phyloP scores from a whole-genome alignment of 64 coral and sea anemone genomes.

The Platygyra sinensis region DNA sequence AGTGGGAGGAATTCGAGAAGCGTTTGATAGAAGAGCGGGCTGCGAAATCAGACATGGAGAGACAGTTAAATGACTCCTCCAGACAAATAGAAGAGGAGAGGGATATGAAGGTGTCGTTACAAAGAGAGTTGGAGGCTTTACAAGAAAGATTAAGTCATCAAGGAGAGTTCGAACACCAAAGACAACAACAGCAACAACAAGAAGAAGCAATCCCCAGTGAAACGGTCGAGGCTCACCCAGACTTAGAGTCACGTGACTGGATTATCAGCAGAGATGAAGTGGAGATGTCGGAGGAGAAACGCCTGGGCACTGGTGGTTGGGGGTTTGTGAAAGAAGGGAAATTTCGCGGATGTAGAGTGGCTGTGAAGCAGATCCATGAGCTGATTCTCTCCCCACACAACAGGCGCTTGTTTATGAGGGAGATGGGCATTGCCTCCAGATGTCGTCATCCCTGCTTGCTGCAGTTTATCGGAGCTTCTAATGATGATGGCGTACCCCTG shows the following conservation, averaged over 20 bases:
- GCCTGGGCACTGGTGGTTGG: conserved; percentile 79
- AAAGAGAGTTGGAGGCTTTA: conserved; percentile 49
- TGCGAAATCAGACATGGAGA: conserved; percentile 62
- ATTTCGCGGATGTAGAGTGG: conserved; percentile 86
- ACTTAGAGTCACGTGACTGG: conserved; percentile 63
- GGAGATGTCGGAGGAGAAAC: conserved; percentile 28
- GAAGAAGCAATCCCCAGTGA: neutral
- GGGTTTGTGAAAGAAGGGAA: conserved; percentile 75
- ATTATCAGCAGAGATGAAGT: conserved; percentile 76
- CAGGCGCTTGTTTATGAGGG: conserved; percentile 82
- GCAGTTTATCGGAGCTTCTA: conserved; percentile 95
- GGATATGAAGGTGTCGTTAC: neutral
- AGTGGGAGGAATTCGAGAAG: conserved; percentile 86
- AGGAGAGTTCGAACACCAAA: conserved; percentile 21
- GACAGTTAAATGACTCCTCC: conserved; percentile 6
- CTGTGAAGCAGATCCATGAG: conserved; percentile 91
- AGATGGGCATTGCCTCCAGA: conserved; percentile 88
- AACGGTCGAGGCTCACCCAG: conserved; percentile 7
- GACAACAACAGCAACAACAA: conserved; percentile 13
- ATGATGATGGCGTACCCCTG: conserved; percentile 79
- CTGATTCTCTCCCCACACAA: conserved; percentile 93
- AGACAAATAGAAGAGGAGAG: conserved; percentile 36
- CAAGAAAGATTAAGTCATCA: neutral
- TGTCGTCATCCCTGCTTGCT: conserved; percentile 89
- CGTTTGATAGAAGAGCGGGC: conserved; percentile 83